A percentile compares a stretch with the other conserved stretches of the same genome.
Conservation (phyloP, 2,113 vertebrate species). For the Myxocyprinus asiaticus region DNA sequence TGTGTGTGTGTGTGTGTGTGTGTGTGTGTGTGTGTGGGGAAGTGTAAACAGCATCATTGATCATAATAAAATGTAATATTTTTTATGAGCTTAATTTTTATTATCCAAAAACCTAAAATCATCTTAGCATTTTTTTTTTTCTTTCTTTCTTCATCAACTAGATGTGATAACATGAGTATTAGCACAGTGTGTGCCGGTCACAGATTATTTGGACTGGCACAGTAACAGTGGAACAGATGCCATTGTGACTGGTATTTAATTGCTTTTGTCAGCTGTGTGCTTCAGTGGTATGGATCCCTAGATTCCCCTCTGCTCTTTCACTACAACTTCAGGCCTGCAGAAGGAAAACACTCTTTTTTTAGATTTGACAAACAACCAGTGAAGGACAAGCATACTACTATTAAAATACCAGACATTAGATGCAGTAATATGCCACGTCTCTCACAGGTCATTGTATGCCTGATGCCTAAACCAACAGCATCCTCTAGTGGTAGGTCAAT, state of each 20-base stretch:
- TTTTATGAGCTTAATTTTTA: not conserved
- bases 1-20: not conserved
- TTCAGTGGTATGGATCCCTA: not conserved
- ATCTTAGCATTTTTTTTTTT: too few relatives aligned
- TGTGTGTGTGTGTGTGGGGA: not conserved
- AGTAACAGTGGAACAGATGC: conserved; percentile 11
- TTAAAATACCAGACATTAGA: conserved; percentile 10
- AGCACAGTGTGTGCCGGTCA: conserved; percentile 14
- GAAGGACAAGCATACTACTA: not conserved
- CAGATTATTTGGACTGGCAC: conserved; percentile 5
- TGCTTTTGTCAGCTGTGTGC: not conserved
- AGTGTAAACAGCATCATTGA: not conserved
- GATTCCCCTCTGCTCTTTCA: not conserved
- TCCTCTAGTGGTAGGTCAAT: not conserved
- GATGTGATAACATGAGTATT: conserved; percentile 3
- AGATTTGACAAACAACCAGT: not conserved
- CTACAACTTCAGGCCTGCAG: not conserved
- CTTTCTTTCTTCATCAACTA: not conserved
- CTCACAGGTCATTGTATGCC: not conserved
- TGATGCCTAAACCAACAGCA: not conserved
- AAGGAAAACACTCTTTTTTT: not conserved
- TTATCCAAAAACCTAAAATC: not conserved
- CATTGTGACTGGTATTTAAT: not conserved
- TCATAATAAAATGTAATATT: not conserved
- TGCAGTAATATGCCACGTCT: conserved; percentile 11